Evolutionary conservation across 2,113 vertebrate genomes (phyloP).

Genomic region (Lophura nycthemera): DNA sequence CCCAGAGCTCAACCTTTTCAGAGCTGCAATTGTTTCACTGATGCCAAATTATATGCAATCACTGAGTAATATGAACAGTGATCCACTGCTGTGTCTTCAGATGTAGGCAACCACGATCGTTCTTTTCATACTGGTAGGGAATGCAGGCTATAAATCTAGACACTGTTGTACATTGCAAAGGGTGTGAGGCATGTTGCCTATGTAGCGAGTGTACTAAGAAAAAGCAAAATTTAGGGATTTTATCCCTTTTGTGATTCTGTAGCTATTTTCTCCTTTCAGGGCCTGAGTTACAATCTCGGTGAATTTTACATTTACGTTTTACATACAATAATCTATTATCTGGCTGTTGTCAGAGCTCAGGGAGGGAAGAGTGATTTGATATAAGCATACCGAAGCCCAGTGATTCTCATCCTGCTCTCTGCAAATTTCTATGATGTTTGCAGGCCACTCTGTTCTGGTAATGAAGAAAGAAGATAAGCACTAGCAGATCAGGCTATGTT

Average conservation of each 20-base stretch:
- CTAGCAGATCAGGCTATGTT: background rate
- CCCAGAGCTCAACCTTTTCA: constrained; percentile 59
- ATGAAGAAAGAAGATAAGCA: background rate
- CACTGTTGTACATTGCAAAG: background rate
- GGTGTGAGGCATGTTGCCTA: background rate
- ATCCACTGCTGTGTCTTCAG: constrained; percentile 49
- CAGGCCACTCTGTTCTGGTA: background rate
- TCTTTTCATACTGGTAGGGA: constrained; percentile 5
- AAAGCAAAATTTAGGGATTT: background rate
- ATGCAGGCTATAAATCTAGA: background rate
- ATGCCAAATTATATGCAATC: constrained; percentile 68
- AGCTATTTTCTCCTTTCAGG: background rate
- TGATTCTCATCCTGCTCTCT: background rate
- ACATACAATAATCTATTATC: background rate
- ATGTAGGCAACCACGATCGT: constrained; percentile 3
- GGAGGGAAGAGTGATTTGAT: background rate
- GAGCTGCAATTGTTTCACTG: constrained; percentile 43
- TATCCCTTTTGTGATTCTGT: background rate
- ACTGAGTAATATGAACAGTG: constrained; percentile 52
- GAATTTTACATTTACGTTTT: background rate
- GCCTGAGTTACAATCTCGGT: background rate
- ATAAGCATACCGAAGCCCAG: background rate
- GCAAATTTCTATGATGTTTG: background rate
- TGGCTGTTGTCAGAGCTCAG: background rate
- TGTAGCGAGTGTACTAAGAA: background rate